These are phyloP conservation scores for Tipula lateralis DNA, from an alignment of 2,888 invertebrate species.

Conservation along the genomic window DNA sequence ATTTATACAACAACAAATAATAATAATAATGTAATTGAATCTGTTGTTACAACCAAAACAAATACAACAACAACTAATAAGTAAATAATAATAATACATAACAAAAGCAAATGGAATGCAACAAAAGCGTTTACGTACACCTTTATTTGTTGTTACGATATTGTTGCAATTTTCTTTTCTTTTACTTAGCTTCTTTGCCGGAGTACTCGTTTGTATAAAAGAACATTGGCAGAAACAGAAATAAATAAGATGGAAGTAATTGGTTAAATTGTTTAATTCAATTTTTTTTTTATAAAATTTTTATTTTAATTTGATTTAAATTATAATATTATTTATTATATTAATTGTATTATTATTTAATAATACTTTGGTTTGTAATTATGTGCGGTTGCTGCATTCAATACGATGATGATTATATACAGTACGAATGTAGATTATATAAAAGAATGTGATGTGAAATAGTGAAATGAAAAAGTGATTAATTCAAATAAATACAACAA, in stretches of 20 bases:
- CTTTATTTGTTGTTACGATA: neutral
- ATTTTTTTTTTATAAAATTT: neutral
- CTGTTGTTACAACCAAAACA: neutral
- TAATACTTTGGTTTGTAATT: neutral
- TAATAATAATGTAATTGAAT: neutral
- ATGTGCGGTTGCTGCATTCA: neutral
- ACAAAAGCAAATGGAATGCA: neutral
- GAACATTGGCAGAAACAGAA: neutral
- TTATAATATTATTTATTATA: neutral
- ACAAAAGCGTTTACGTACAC: neutral
- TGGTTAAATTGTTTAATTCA: neutral
- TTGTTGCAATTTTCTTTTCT: neutral
- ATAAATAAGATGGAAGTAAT: neutral
- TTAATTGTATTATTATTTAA: neutral
- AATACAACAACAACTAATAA: too few species aligned
- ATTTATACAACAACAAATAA: conserved; percentile 20
- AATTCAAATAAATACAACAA: too few species aligned
- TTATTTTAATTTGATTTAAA: neutral
- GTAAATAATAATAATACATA: neutral
- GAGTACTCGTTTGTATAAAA: neutral
- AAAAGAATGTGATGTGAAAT: too few species aligned
- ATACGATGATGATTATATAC: neutral
- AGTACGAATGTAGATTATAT: too few species aligned
- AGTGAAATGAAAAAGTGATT: too few species aligned
- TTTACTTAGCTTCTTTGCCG: neutral